Evolutionary conservation across 2,113 vertebrate genomes (phyloP).

Genomic region (Vireo altiloquus): DNA sequence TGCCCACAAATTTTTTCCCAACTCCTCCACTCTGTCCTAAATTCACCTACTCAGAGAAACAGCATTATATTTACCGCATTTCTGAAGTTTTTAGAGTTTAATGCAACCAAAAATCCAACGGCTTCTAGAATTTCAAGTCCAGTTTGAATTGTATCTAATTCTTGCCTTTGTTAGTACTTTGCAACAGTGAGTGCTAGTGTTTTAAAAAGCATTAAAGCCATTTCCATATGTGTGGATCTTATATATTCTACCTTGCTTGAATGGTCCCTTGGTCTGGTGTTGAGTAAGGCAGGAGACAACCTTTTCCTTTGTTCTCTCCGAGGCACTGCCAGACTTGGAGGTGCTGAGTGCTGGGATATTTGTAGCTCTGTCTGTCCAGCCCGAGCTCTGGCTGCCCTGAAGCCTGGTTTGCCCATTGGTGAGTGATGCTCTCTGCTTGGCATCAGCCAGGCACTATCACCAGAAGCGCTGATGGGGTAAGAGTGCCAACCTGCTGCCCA

Average conservation of each 20-base stretch:
- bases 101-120: neutral
- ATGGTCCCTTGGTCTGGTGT: neutral
- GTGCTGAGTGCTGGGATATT: no score
- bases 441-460: fast-evolving
- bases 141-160: neutral
- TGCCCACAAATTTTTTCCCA: neutral
- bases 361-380: neutral
- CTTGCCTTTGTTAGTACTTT: neutral
- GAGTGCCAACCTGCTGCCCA: neutral
- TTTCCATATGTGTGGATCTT: neutral
- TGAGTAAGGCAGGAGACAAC: neutral
- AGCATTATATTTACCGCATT: neutral
- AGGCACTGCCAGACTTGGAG: neutral
- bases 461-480: neutral
- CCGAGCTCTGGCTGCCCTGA: neutral
- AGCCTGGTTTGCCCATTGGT: neutral
- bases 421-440: neutral
- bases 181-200: neutral
- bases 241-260: neutral
- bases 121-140: neutral
- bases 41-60: neutral
- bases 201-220: neutral
- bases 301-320: neutral
- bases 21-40: neutral
- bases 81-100: neutral